Base-by-base conservation (phyloP, 2,888 invertebrate species). In the Lasioglossum marginatum region DNA sequence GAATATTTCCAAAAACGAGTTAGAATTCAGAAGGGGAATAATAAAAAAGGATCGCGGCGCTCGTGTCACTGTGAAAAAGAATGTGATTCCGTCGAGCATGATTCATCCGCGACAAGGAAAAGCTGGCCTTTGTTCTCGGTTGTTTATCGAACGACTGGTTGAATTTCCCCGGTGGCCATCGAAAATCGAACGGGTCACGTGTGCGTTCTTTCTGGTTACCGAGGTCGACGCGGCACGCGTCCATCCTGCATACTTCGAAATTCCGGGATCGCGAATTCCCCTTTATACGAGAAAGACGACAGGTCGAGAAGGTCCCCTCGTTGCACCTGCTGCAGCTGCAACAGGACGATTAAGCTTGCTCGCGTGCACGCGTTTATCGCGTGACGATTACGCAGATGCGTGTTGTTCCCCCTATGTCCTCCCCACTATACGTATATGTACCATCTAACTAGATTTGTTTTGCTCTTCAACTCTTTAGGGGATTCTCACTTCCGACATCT, bases 281-380 rank as follows among this genome's bases (percentile, higher is more conserved):
- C 34, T 34, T 60, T 27, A 14, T 0, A 66, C 34, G 8, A 6
- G 31, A 1, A 27, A 23, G n/a, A 12, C 40, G 23, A 70, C 40
- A 37, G n/a, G 37, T 40, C 43, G n/a, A 68, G 66, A 52, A n/a
- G 23, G 52, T 52, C 52, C 14, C 34, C 68, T 19, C 72, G 79
- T 19, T 86, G 87, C 87, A 87, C 86, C 87, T 87, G 87, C 83
- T 75, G 66, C 86, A 86, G 86, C 82, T 87, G 86, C 86, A 68
- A 81, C 76, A 27, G 27, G n/a, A 19, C 77, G 79, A 76, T 83
- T 48, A 71, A 71, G 43, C 37, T n/a, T 27, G 68, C n/a, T 68
- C 77, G 34, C 78, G 68, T 82, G 45, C 82, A 77, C 73, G 34
- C 71, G 73, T 77, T 77, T 73, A 79, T 68, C 68, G 40, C 72